Evolutionary conservation across 1,140 invertebrate species (phyloP).

Genomic region (Hyles vespertilio): DNA sequence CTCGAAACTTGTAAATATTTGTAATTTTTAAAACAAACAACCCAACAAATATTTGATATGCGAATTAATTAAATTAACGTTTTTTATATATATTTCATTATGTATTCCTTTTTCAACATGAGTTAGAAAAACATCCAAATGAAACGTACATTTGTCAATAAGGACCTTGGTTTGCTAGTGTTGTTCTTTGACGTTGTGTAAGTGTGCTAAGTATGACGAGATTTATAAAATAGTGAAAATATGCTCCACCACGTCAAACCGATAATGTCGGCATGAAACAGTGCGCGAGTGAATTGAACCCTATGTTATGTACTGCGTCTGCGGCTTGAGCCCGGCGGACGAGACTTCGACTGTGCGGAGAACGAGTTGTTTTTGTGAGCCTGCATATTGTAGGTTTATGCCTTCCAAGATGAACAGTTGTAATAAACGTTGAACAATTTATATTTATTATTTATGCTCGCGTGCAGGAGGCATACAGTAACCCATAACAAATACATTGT

Average conservation of each 20-base stretch:
- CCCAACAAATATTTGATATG: conserved; percentile 38
- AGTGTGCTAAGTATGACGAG: conserved; percentile 49
- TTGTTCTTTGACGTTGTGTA: conserved; percentile 58
- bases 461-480: too few relatives aligned
- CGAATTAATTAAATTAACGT: conserved; percentile 35
- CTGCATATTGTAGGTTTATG: conserved; percentile 67
- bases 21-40: conserved; percentile 41
- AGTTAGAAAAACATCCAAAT: conserved; percentile 35
- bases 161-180: conserved; percentile 66
- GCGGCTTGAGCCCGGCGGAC: conserved; percentile 43
- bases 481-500: too few relatives aligned
- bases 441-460: not conserved
- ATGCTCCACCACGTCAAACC: conserved; percentile 39
- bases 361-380: conserved; percentile 51
- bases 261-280: conserved; percentile 36
- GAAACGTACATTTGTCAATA: conserved; percentile 45
- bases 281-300: conserved; percentile 52
- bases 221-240: conserved; percentile 38
- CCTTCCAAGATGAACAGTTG: conserved; percentile 13
- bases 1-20: conserved; percentile 47
- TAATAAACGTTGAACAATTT: conserved; percentile 6
- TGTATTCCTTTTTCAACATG: conserved; percentile 36
- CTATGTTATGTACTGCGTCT: conserved; percentile 3
- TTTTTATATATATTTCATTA: conserved; percentile 13
- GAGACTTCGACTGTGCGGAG: conserved; percentile 50